Conservation (phyloP, 2,888 invertebrate genomes). For the Lasioglossum oenotherae region DNA sequence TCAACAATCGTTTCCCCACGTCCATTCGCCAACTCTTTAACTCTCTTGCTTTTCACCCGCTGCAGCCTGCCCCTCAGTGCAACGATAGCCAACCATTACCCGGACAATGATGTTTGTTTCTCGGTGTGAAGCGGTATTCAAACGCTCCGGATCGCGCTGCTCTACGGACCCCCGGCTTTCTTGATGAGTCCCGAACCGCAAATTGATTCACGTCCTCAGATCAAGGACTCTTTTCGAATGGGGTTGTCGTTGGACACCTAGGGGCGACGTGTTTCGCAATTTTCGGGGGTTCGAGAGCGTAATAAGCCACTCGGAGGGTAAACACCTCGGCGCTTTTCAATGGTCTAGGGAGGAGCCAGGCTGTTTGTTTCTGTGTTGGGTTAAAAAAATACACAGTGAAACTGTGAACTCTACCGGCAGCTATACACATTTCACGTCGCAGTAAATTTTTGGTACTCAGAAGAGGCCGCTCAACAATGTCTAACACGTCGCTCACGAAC, state of each 20-base stretch:
- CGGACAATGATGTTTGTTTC: slow-evolving; percentile 17
- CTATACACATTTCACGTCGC: too few relatives aligned
- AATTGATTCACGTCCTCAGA: neutral
- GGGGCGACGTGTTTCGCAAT: neutral
- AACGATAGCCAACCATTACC: slow-evolving; percentile 14
- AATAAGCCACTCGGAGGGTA: neutral
- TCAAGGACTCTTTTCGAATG: neutral
- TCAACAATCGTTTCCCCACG: slow-evolving; percentile 57
- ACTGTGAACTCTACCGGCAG: too few relatives aligned
- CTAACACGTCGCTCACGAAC: neutral
- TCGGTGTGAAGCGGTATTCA: slow-evolving; percentile 17
- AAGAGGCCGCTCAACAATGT: too few relatives aligned
- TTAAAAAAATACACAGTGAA: too few relatives aligned
- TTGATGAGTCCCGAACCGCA: neutral
- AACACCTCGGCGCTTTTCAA: neutral
- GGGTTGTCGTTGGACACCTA: neutral
- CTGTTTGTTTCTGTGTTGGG: neutral
- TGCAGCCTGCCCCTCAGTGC: slow-evolving; percentile 14
- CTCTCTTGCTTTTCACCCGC: neutral
- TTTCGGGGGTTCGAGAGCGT: slow-evolving; percentile 6
- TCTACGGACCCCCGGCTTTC: neutral
- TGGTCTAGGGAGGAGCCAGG: neutral
- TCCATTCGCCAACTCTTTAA: slow-evolving; percentile 12
- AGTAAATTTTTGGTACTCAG: too few relatives aligned
- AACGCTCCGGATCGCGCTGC: neutral